A percentile compares a stretch with the other conserved stretches of the same genome.
These are phyloP conservation scores for Nothobranchius kuhntae DNA, from an alignment of 2,113 vertebrate genomes.

Conservation along the genomic window DNA sequence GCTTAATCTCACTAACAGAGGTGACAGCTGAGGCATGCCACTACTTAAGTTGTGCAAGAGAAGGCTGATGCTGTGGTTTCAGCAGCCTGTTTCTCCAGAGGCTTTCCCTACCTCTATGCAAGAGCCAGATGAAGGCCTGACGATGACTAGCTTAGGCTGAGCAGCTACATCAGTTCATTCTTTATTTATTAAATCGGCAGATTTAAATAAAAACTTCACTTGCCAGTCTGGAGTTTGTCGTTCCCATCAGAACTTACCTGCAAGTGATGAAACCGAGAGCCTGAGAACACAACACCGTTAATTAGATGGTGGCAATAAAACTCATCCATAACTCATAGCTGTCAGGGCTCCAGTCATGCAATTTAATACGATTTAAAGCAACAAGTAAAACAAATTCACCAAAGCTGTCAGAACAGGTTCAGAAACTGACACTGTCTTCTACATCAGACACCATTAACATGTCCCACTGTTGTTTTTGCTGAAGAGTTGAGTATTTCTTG, in stretches of 20 bases:
- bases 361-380: not conserved
- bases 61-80: slow-evolving; percentile 54
- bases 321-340: not conserved
- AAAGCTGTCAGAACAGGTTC: too few relatives aligned
- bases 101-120: slow-evolving; percentile 12
- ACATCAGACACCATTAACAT: too few relatives aligned
- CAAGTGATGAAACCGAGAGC: not conserved
- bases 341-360: not conserved
- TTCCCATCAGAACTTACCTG: too few relatives aligned
- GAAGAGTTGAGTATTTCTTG: too few relatives aligned
- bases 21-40: slow-evolving; percentile 57
- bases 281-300: not conserved
- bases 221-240: too few relatives aligned
- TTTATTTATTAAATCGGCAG: not conserved
- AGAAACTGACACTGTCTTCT: too few relatives aligned
- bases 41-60: slow-evolving; percentile 29
- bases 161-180: slow-evolving; percentile 8
- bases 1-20: slow-evolving; percentile 63
- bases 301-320: not conserved
- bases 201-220: not conserved
- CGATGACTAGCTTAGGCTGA: not conserved
- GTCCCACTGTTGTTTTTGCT: too few relatives aligned
- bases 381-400: not conserved
- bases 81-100: slow-evolving; percentile 26
- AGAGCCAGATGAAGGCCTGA: slow-evolving; percentile 26